Evolutionary conservation across 2,888 invertebrate species (phyloP), one percentile per base, ranked within the genome.

Genomic region (Agelastica alni): DNA sequence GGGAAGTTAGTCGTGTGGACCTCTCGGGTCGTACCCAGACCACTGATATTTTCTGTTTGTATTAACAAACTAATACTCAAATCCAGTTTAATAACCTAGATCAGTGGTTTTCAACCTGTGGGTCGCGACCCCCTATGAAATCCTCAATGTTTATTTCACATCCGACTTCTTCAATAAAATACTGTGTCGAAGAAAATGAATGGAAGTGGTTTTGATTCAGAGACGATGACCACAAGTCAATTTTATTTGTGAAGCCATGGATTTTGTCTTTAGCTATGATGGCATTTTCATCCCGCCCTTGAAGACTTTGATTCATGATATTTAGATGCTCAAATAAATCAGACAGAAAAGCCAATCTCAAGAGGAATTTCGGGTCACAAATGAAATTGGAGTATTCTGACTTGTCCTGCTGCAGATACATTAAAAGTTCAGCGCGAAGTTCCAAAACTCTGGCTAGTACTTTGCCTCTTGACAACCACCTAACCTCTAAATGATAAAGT

Each of bases 201-300:
- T 22, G 5, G 9, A 22, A 22, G 6, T 7, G 5, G 5, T 22
- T 22, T 5, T 32, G 7, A n/a, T 31, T 6, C 12, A 31, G 9
- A 31, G 31, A 31, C 2, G 2, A n/a, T 12, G 12, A 31, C 31
- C 4, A 31, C 31, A 31, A 31, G 10, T 10, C 9, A 31, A 31
- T 6, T 31, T 31, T 31, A n/a, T n/a, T n/a, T n/a, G n/a, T n/a
- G n/a, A n/a, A n/a, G 12, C 3, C 32, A 13, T 42, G 13, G 2
- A 42, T 26, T 42, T 42, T 42, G 6, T 42, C 42, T 42, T 26
- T 42, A 14, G 42, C 42, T 14, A 28, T 42, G 5, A 42, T 13
- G 28, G 12, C 14, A 42, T 42, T 28, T 42, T 42, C 42, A 26
- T 42, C 26, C 26, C 42, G 22, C 13, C 28, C 42, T 42, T 42